A percentile compares a stretch with the other conserved stretches of the same genome.
Evolutionary conservation across 1,140 invertebrate genomes (phyloP).

Genomic region (Philaenus spumarius): DNA sequence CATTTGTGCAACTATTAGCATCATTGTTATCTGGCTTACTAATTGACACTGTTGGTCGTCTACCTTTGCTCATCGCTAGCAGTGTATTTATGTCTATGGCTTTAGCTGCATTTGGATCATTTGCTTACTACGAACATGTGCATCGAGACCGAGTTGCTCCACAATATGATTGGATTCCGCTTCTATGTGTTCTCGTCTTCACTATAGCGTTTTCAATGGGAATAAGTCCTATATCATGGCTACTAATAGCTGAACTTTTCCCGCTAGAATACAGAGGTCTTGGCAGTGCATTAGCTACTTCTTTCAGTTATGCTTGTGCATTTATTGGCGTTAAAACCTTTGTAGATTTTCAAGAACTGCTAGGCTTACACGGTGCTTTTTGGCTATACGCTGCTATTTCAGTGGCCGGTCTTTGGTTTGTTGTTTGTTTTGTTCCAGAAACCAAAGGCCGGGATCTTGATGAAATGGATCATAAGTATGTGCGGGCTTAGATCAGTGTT

Average conservation of each 20-base stretch:
- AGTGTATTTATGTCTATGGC: conserved; percentile 76
- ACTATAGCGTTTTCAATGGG: conserved; percentile 80
- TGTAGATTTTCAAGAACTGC: conserved; percentile 62
- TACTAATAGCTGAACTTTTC: conserved; percentile 82
- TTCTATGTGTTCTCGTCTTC: conserved; percentile 73
- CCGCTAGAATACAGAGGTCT: conserved; percentile 75
- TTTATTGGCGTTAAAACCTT: conserved; percentile 86
- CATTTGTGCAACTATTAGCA: conserved; percentile 68
- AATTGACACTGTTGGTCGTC: conserved; percentile 68
- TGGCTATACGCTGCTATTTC: conserved; percentile 84
- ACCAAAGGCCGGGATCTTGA: conserved; percentile 83
- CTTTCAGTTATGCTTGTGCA: conserved; percentile 80
- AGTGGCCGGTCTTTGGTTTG: conserved; percentile 72
- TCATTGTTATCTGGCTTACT: conserved; percentile 68
- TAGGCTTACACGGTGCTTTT: conserved; percentile 76
- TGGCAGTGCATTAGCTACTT: conserved; percentile 73
- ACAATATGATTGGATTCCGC: conserved; percentile 65
- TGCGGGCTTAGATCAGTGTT: conserved; percentile 1
- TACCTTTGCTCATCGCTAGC: conserved; percentile 70
- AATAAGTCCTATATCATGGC: conserved; percentile 82
- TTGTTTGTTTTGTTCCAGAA: conserved; percentile 81
- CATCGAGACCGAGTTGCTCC: conserved; percentile 23
- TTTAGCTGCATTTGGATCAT: conserved; percentile 69
- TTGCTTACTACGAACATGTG: conserved; percentile 60
- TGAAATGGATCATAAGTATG: conserved; percentile 54